Base-by-base conservation (phyloP, 2,113 vertebrate species). In the Hippocampus barbouri region DNA sequence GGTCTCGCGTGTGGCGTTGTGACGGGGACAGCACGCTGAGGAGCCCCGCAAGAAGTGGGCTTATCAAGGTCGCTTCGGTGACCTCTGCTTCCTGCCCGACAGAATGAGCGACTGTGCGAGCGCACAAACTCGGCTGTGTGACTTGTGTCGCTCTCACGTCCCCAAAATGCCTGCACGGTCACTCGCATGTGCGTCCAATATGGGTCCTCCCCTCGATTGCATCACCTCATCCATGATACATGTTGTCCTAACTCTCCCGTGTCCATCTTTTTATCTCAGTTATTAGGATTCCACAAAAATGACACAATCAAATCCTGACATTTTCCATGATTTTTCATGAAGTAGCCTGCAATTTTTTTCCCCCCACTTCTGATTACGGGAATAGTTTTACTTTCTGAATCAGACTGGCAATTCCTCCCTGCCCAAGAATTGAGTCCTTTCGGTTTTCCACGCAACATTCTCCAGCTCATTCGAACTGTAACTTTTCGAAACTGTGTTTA, bases 61-160 rank as follows among this genome's bases (percentile, higher is more conserved):
- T 86, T 88, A 88, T 91, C 86, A 88, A 86, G 85, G 87, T 89
- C 85, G 41, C 73, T 69, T 75, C 20, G 76, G 79, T 90, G 89
- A 91, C 90, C 89, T 79, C 79, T 0, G 77, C 56, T 91, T 91
- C 91, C 89, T 91, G 89, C 75, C 68, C 75, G 70, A 54, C 78
- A 88, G 83, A 90, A 88, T 77, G 80, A 62, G 53, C 72, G 41
- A 80, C 83, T 89, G 85, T 89, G 73, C 43, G n/a, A 71, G 65
- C 64, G 72, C 12, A 4, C 25, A 56, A 68, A 43, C 75, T 75
- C 41, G 11, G 27, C 59, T 27, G 66, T 71, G 71, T 68, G 66
- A 74, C 72, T 61, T 21, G 57, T 65, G 25, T 6, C 57, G 14
- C 61, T 57, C 70, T 68, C 68, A 60, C 64, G 68, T 61, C 65